Conservation (phyloP, 2,797 vertebrate species). For the Bovichtus diacanthus region DNA sequence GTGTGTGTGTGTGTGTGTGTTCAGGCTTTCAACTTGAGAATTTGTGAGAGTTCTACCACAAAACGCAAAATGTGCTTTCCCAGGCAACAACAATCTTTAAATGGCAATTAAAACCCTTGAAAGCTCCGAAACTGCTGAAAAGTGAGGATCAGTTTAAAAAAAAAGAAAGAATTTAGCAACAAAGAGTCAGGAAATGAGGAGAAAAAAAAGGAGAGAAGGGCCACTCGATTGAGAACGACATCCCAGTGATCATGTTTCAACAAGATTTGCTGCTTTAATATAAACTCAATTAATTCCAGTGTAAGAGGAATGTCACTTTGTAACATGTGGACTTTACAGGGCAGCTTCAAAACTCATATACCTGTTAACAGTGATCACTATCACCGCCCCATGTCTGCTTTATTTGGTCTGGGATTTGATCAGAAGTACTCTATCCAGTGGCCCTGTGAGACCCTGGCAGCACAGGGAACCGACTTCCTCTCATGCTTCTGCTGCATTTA, state of each 20-base stretch:
- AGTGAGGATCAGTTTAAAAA: conserved; percentile 25
- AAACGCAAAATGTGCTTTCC: conserved; percentile 31
- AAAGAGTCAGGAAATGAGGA: conserved; percentile 70
- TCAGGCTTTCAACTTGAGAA: conserved; percentile 36
- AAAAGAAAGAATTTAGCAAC: conserved; percentile 34
- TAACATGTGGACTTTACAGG: conserved; percentile 72
- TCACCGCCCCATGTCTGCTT: conserved; percentile 64
- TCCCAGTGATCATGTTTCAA: conserved; percentile 66
- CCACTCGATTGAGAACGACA: conserved; percentile 67
- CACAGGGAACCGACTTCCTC: conserved; percentile 63
- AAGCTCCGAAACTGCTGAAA: conserved; percentile 37
- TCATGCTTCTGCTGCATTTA: conserved; percentile 72
- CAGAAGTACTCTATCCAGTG: conserved; percentile 61
- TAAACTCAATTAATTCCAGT: conserved; percentile 70
- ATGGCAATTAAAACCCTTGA: conserved; percentile 35
- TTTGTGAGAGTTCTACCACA: conserved; percentile 19
- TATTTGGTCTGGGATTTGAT: conserved; percentile 75
- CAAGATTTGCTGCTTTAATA: conserved; percentile 83
- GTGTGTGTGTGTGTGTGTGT: conserved; percentile 12
- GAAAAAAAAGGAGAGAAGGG: conserved; percentile 23
- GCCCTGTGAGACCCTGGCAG: conserved; percentile 60
- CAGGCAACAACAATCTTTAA: conserved; percentile 18
- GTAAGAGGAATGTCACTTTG: conserved; percentile 64
- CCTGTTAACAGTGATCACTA: conserved; percentile 76
- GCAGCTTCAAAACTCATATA: conserved; percentile 68